These are phyloP conservation scores for Tachina lurida DNA, from an alignment of 2,888 invertebrate genomes.

Conservation along the genomic window DNA sequence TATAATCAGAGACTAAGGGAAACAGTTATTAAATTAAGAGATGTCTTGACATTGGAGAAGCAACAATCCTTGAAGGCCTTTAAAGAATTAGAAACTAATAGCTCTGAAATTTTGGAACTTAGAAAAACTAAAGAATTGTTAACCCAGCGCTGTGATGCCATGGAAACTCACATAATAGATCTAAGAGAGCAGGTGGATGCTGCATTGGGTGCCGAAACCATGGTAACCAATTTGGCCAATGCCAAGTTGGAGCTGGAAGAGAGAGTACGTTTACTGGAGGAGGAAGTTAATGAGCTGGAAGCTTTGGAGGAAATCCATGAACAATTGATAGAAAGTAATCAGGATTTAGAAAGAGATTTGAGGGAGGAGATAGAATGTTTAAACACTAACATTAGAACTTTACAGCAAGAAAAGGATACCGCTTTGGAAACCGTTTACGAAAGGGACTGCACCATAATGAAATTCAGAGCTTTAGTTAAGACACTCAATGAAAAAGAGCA, in stretches of 20 bases:
- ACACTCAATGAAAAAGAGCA: constrained; percentile 93
- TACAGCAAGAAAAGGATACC: constrained; percentile 92
- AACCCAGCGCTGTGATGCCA: constrained; percentile 88
- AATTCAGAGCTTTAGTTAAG: constrained; percentile 96
- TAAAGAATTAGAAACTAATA: constrained; percentile 95
- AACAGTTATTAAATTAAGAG: constrained; percentile 95
- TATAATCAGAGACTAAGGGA: constrained; percentile 96
- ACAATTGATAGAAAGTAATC: constrained; percentile 96
- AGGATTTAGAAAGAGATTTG: constrained; percentile 96
- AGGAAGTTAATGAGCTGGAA: constrained; percentile 95
- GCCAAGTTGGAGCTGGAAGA: constrained; percentile 97
- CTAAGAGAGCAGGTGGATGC: constrained; percentile 98
- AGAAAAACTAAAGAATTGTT: constrained; percentile 94
- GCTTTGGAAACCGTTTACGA: constrained; percentile 95
- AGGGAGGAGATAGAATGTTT: constrained; percentile 97
- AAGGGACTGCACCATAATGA: constrained; percentile 95
- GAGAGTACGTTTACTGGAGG: constrained; percentile 91
- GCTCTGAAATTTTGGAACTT: constrained; percentile 92
- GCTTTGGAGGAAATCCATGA: constrained; percentile 97
- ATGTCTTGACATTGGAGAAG: constrained; percentile 96
- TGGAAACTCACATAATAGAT: constrained; percentile 94
- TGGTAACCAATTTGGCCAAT: constrained; percentile 97
- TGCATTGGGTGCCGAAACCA: constrained; percentile 98
- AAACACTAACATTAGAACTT: constrained; percentile 90
- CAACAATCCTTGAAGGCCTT: constrained; percentile 93